Base-by-base conservation (phyloP, 2,888 invertebrate species). In the Drosophila subquinaria region DNA sequence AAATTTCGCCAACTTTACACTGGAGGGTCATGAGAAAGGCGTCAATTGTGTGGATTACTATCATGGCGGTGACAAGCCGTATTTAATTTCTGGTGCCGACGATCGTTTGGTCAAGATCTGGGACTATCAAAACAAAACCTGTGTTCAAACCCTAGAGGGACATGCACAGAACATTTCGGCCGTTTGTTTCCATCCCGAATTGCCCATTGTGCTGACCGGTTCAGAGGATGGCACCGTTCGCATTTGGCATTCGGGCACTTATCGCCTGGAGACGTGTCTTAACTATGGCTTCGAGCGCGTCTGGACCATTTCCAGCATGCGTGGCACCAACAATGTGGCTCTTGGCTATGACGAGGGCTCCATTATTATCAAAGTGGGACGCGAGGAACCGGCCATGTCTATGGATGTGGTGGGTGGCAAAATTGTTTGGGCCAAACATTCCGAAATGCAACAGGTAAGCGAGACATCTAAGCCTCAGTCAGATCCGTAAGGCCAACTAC, bases 71-170 rank as follows among this genome's bases (percentile, higher is more conserved):
- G 99, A 99, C 92, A 99, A 99, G 90, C 99, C 99, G 0, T 99
- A 99, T 92, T 94, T 99, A 59, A 99, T 99, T 90, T 99, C 99
- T 56, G 99, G 99, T 3, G 99, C 99, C 33, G 99, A 99, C 92
- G 99, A 99, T 93, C 95, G 98, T 60, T 94, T 97, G 48, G 98
- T 99, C 6, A 99, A 99, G 94, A 99, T 99, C 88, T 99, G 99
- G 99, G 99, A 99, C 92, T 99, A 99, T 92, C 97, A 99, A 93
- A 99, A 99, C 93, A 99, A 99, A 94, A 99, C 98, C 0, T 99
- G 99, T 93, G 99, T 99, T 0, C 99, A 99, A 92, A 99, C 99
- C 0, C 94, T 99, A 70, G 99, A 99, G 93, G 97, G 99, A 0
- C 99, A 99, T 93, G 97, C 98, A 0, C 98, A 98, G 92, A 99